Percentiles rank a stretch among this genome's conserved stretches.
Conservation (phyloP, 35 echinoderm and acorn worm species). For the Lytechinus variegatus region DNA sequence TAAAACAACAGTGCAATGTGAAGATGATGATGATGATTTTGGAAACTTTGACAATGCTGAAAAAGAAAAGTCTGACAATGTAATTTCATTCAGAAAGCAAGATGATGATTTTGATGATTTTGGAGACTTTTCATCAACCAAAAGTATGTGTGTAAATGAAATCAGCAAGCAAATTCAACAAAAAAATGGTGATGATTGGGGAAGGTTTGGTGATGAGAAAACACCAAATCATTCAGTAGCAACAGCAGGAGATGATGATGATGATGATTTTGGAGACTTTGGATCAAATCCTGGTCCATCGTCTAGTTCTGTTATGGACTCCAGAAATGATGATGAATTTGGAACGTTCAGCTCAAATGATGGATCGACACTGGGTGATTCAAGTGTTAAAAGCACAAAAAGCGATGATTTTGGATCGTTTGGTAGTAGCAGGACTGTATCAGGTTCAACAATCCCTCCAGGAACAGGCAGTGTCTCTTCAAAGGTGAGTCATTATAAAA, state of each 20-base stretch:
- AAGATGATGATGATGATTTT: constrained; percentile 45
- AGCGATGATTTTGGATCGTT: constrained; percentile 47
- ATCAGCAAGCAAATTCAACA: neutral
- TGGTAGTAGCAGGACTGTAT: neutral
- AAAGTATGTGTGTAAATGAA: neutral
- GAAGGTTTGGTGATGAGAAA: neutral
- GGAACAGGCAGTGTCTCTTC: neutral
- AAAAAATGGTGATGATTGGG: neutral
- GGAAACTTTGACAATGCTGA: neutral
- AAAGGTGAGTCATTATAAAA: constrained; percentile 7
- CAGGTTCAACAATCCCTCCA: neutral
- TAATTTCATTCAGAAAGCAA: neutral
- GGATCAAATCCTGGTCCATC: neutral
- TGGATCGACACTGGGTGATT: neutral
- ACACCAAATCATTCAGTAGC: neutral
- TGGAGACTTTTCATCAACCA: constrained; percentile 38
- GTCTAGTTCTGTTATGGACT: neutral
- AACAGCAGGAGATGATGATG: neutral
- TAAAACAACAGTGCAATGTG: neutral
- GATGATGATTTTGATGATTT: constrained; percentile 19
- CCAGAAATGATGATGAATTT: neutral
- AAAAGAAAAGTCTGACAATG: neutral
- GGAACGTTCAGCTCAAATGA: neutral
- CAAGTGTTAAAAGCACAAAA: neutral
- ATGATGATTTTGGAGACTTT: neutral